Evolutionary conservation across 2,113 vertebrate species (phyloP), one percentile per base, ranked within the genome.

Genomic region (Megaleporinus macrocephalus): DNA sequence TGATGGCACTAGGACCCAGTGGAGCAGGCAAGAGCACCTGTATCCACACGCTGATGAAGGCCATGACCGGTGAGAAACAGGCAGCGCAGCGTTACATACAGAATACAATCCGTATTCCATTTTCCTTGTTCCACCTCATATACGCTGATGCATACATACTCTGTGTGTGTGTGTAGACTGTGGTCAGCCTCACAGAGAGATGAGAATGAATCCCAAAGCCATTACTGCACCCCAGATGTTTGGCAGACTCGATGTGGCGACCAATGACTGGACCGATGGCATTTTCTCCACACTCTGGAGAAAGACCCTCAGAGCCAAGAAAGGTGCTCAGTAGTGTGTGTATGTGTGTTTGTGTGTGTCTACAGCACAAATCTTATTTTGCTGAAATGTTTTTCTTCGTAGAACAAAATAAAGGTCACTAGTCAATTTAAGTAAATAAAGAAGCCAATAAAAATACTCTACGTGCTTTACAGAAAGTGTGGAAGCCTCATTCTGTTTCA

Each of bases 151-250:
- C 18, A 61, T 61, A 61, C 16, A 22, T 55, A 51, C 20, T 20
- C 1, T 78, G 36, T 84, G 18, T 82, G 33, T 71, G 9, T 36
- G 75, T 78, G 0, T 30, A 99, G 98, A 96, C 47, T 98, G 97
- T 89, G 96, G 98, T 76, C 91, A 95, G 72, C 95, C 95, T 27
- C 98, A 99, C 88, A 95, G 95, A 88, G 98, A 99, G 92, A 96
- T 99, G 97, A 95, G 98, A 79, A 99, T 99, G 98, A 99, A 99
- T 91, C 98, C 98, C 36, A 99, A 99, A 93, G 97, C 98, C 57
- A 98, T 99, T 80, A 99, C 98, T 0, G 96, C 97, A 5, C 86
- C 97, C 0, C 98, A 99, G 89, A 99, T 99, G 98, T 99, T 99
- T 85, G 98, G 98, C 26, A 94, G 93, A 57, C 95, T 99, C 0